These are phyloP conservation scores for Cylindroiulus punctatus DNA, from an alignment of 2,888 invertebrate genomes.

Conservation along the genomic window DNA sequence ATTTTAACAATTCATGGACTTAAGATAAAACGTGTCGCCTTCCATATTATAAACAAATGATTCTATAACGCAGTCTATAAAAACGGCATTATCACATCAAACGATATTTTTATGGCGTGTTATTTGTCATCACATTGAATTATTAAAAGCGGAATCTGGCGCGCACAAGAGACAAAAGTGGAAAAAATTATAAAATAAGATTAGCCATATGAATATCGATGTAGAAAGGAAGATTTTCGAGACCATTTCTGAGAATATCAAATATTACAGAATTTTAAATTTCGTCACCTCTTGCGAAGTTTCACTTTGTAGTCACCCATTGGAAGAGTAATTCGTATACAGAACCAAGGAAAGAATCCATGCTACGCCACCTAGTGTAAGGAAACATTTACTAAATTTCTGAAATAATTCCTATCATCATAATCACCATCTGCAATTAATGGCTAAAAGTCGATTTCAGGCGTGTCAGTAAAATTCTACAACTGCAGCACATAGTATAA, in stretches of 20 bases:
- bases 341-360: no score
- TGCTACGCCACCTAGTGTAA: no score
- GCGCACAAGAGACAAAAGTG: background rate
- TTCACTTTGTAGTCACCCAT: no score
- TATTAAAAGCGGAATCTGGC: background rate
- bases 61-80: background rate
- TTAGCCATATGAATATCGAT: background rate
- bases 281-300: no score
- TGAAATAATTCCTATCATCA: no score
- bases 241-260: background rate
- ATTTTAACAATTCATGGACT: conserved; percentile 27
- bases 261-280: background rate
- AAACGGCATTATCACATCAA: background rate
- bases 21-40: conserved; percentile 11
- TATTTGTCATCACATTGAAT: conserved; percentile 26
- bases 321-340: no score
- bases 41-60: background rate
- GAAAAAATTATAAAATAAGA: background rate
- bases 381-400: no score
- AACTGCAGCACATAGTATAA: no score
- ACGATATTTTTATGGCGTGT: conserved; percentile 8
- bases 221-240: background rate
- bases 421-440: no score
- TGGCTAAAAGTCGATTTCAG: no score
- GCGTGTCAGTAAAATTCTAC: no score